phyloP scores from a whole-genome alignment of 2,888 invertebrate genomes.

The Ochropleura plecta region DNA sequence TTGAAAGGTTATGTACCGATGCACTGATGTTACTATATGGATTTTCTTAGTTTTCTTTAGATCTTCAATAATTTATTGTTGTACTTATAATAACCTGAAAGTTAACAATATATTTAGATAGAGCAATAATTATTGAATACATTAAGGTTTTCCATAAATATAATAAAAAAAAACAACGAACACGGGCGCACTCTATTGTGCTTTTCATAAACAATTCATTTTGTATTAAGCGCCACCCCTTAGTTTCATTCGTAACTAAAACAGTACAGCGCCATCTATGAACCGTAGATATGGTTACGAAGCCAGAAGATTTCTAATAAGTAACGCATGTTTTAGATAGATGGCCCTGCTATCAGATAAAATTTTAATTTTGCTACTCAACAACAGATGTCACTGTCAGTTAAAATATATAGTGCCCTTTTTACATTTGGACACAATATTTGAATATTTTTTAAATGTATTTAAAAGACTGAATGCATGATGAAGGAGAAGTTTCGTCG shows the following conservation, averaged over 20 bases:
- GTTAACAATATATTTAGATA: no score
- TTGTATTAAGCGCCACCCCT: slow-evolving; percentile 58
- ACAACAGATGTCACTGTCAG: slow-evolving; percentile 69
- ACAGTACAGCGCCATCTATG: slow-evolving; percentile 5
- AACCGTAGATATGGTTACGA: fast-evolving
- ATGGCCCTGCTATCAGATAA: slow-evolving; percentile 47
- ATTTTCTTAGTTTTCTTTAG: background rate
- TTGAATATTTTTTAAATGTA: no score
- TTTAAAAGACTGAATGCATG: no score
- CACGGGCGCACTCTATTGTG: slow-evolving; percentile 4
- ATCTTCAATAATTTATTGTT: no score
- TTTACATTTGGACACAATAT: no score
- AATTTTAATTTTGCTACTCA: slow-evolving; percentile 66
- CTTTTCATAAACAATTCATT: background rate
- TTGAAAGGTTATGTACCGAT: background rate
- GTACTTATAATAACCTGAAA: background rate
- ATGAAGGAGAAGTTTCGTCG: no score
- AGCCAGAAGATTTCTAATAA: background rate
- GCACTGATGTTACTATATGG: no score
- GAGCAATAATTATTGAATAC: background rate
- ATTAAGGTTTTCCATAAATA: background rate
- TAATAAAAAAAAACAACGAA: no score
- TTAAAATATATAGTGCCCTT: no score
- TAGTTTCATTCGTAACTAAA: background rate
- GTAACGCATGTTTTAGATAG: background rate